Conservation (phyloP, 2,113 vertebrate species). For the Copsychus sechellarum region DNA sequence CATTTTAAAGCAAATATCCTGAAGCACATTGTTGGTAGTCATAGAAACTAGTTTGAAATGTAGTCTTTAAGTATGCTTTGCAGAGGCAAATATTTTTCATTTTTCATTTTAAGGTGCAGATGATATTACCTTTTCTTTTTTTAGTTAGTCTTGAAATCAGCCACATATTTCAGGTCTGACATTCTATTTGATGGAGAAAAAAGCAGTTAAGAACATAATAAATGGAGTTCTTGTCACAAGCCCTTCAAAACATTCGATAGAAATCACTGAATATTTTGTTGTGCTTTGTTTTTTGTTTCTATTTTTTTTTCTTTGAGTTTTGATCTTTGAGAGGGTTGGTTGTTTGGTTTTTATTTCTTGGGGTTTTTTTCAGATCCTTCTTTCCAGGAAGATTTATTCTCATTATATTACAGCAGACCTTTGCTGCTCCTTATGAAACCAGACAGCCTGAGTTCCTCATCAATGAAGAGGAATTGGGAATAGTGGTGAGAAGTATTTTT, state of each 20-base stretch:
- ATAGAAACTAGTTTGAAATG: background rate
- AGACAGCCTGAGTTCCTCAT: background rate
- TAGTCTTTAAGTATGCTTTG: background rate
- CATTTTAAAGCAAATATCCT: background rate
- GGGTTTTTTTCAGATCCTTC: background rate
- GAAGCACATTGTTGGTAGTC: background rate
- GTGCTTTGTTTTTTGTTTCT: background rate
- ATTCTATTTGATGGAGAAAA: background rate
- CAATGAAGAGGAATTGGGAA: background rate
- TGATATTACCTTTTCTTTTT: background rate
- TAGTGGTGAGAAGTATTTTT: background rate
- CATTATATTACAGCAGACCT: background rate
- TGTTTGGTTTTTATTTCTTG: background rate
- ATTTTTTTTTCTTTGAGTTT: background rate
- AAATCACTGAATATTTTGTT: background rate
- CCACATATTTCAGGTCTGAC: background rate
- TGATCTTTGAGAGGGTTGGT: background rate
- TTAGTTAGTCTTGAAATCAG: background rate
- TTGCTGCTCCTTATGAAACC: background rate
- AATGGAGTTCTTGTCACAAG: background rate
- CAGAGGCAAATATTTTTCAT: background rate
- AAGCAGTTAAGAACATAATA: background rate
- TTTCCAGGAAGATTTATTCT: background rate
- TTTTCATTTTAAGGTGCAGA: background rate
- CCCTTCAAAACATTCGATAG: background rate